Conservation (phyloP, 2,888 invertebrate genomes). For the Endotricha flammealis region DNA sequence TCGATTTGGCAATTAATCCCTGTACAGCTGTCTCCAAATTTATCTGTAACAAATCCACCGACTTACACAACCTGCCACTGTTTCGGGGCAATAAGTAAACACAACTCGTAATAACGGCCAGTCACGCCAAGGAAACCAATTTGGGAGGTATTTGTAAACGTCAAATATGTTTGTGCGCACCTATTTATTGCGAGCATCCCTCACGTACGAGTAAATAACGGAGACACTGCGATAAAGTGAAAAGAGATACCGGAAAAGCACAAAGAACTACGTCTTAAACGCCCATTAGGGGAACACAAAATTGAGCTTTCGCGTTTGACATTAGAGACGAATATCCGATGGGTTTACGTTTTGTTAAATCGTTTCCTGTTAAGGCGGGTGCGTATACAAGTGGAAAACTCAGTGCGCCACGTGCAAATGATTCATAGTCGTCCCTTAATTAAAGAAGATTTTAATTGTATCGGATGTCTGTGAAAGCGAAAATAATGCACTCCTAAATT, state of each 20-base stretch:
- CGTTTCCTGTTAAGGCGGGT: constrained; percentile 46
- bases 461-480: constrained; percentile 78
- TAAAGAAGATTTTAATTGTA: constrained; percentile 80
- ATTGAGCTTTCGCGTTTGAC: constrained; percentile 34
- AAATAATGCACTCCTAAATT: constrained; percentile 78
- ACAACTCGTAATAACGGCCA: constrained; percentile 67
- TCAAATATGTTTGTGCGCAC: constrained; percentile 75
- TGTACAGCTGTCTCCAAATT: constrained; percentile 4
- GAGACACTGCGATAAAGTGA: constrained; percentile 75
- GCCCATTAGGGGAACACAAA: constrained; percentile 28
- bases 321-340: constrained; percentile 47
- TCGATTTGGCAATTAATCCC: constrained; percentile 2
- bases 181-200: constrained; percentile 76
- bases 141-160: constrained; percentile 74
- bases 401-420: constrained; percentile 79
- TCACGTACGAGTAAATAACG: constrained; percentile 76
- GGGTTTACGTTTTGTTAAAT: constrained; percentile 34
- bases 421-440: constrained; percentile 77
- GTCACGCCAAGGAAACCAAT: constrained; percentile 72
- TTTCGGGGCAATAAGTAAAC: constrained; percentile 61
- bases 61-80: constrained; percentile 33
- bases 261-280: constrained; percentile 51
- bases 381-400: constrained; percentile 73
- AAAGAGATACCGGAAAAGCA: constrained; percentile 69
- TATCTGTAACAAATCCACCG: constrained; percentile 26